Evolutionary conservation across 2,888 invertebrate species (phyloP).

Genomic region (Margaritifera margaritifera): DNA sequence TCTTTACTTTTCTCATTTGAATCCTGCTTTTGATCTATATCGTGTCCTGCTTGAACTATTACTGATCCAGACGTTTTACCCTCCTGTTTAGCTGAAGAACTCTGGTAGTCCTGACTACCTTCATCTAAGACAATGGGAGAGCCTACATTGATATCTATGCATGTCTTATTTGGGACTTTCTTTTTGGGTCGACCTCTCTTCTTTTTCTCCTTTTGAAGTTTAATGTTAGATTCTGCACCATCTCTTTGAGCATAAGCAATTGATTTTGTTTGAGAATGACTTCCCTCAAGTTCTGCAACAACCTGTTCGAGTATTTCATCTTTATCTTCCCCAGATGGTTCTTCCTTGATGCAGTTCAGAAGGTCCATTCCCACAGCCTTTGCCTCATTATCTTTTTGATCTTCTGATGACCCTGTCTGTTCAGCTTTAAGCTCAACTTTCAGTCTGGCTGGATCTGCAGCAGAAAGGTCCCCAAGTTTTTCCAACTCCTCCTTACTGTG

Average conservation of each 20-base stretch:
- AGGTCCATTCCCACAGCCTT: constrained; percentile 1
- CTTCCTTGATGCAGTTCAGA: constrained; percentile 11
- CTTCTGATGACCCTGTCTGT: constrained; percentile 11
- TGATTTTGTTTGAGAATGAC: constrained; percentile 5
- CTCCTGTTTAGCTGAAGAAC: not conserved
- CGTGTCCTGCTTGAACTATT: no score
- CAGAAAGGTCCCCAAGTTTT: constrained; percentile 8
- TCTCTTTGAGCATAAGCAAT: constrained; percentile 8
- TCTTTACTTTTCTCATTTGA: not conserved
- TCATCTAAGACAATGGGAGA: no score
- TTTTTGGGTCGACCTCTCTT: not conserved
- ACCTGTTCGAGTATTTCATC: constrained; percentile 4
- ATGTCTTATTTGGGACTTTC: not conserved
- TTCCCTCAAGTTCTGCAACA: constrained; percentile 3
- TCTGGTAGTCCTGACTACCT: no score
- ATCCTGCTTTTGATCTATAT: not conserved
- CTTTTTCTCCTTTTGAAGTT: not conserved
- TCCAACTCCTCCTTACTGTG: constrained; percentile 35
- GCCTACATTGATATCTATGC: no score
- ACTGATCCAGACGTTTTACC: not conserved
- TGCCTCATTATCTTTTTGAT: constrained; percentile 7
- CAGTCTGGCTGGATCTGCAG: constrained; percentile 14
- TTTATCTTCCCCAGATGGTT: constrained; percentile 8
- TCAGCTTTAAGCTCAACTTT: constrained; percentile 25
- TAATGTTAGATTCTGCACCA: not conserved